phyloP scores from a whole-genome alignment of 2,888 invertebrate species.

The Pterostichus madidus region DNA sequence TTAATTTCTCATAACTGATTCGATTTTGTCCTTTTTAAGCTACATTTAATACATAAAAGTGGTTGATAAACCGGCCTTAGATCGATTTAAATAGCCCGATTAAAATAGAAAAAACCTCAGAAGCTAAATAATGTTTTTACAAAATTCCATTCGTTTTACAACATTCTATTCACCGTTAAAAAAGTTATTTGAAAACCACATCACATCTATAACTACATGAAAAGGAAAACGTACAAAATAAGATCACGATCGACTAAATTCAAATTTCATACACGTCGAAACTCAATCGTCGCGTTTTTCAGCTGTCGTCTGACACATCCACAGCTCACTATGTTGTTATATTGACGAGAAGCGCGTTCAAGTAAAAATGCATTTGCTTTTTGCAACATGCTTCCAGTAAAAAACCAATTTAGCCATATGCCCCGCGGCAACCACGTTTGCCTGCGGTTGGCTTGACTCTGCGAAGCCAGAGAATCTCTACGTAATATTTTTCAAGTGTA shows the following conservation, averaged over 20 bases:
- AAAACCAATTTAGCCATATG: constrained; percentile 43
- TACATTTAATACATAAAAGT: too few species aligned
- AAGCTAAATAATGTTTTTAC: too few species aligned
- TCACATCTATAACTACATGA: constrained; percentile 38
- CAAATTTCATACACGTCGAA: constrained; percentile 54
- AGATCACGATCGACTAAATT: constrained; percentile 56
- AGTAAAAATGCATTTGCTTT: constrained; percentile 54
- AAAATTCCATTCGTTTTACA: too few species aligned
- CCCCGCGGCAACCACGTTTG: neutral
- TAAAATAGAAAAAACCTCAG: too few species aligned
- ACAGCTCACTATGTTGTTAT: constrained; percentile 32
- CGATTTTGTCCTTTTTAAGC: too few species aligned
- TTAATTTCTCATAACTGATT: too few species aligned
- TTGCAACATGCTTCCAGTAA: constrained; percentile 37
- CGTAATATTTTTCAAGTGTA: too few species aligned
- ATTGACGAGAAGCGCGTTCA: constrained; percentile 46
- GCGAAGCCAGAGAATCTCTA: neutral
- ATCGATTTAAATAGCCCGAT: too few species aligned
- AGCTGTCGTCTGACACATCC: constrained; percentile 38
- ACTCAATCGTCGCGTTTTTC: constrained; percentile 47
- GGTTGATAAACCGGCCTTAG: too few species aligned
- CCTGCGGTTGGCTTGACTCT: neutral
- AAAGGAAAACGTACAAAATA: constrained; percentile 38
- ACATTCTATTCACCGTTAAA: neutral
- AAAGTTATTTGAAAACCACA: constrained; percentile 23